These are phyloP conservation scores for Pinna nobilis DNA, from an alignment of 1,140 invertebrate genomes.

Conservation along the genomic window DNA sequence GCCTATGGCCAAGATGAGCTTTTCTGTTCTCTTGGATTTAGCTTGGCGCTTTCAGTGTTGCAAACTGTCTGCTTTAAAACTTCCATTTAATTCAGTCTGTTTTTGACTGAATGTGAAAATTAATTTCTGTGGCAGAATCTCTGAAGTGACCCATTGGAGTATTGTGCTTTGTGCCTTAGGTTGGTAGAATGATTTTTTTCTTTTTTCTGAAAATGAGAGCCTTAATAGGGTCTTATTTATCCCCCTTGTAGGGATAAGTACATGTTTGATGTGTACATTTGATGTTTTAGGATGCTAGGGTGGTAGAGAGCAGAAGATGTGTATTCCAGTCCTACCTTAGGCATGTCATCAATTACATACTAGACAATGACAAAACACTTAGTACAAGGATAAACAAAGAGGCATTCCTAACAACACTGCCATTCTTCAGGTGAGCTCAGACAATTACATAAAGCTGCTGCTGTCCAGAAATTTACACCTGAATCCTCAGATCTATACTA, in stretches of 20 bases:
- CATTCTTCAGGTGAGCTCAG: constrained; percentile 85
- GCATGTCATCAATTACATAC: constrained; percentile 82
- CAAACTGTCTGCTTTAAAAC: too few species aligned
- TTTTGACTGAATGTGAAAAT: too few species aligned
- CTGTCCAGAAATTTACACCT: background rate
- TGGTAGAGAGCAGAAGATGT: constrained; percentile 86
- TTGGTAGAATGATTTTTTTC: background rate
- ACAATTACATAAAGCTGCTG: background rate
- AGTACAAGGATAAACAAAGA: constrained; percentile 82
- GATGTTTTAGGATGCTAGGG: constrained; percentile 81
- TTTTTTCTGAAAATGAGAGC: background rate
- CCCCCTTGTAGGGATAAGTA: too few species aligned
- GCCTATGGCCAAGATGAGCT: too few species aligned
- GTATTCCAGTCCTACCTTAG: constrained; percentile 87
- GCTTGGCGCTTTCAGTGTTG: too few species aligned
- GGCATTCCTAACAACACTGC: constrained; percentile 83
- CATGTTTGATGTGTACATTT: background rate
- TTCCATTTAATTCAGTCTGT: too few species aligned
- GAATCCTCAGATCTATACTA: background rate
- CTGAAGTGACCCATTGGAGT: background rate
- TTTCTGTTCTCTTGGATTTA: too few species aligned
- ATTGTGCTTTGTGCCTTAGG: background rate
- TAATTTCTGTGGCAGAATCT: background rate
- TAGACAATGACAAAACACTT: constrained; percentile 83
- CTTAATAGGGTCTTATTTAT: too few species aligned